These are phyloP conservation scores for Semnopithecus entellus DNA, from an alignment of 2,113 vertebrate species.

Conservation along the genomic window DNA sequence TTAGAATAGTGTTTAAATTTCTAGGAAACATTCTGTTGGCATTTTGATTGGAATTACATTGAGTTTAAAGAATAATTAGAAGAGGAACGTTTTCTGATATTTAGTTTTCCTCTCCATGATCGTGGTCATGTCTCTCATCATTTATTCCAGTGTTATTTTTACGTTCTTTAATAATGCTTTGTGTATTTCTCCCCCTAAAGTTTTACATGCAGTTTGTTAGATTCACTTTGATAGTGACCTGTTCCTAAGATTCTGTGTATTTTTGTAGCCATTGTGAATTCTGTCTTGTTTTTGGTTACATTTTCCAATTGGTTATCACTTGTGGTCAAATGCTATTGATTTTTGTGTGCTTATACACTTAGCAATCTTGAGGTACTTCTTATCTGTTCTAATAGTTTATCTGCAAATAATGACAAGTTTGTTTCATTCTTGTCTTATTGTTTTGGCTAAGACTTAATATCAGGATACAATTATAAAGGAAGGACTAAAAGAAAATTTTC, in stretches of 20 bases:
- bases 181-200: neutral
- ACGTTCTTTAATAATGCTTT: neutral
- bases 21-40: neutral
- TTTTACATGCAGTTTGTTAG: neutral
- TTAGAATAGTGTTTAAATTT: neutral
- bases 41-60: neutral
- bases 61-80: neutral
- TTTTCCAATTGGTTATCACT: neutral
- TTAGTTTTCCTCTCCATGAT: neutral
- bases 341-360: neutral
- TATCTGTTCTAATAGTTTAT: neutral
- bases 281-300: neutral
- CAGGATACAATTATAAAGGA: neutral
- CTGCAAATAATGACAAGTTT: conserved; percentile 6
- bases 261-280: neutral
- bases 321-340: neutral
- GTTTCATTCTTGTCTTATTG: neutral
- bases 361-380: neutral
- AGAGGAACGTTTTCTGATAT: neutral
- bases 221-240: neutral
- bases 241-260: neutral
- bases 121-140: neutral
- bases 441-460: neutral
- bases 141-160: neutral
- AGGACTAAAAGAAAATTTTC: neutral